phyloP scores from a whole-genome alignment of 2,888 invertebrate species.

The Nomada ferruginata region DNA sequence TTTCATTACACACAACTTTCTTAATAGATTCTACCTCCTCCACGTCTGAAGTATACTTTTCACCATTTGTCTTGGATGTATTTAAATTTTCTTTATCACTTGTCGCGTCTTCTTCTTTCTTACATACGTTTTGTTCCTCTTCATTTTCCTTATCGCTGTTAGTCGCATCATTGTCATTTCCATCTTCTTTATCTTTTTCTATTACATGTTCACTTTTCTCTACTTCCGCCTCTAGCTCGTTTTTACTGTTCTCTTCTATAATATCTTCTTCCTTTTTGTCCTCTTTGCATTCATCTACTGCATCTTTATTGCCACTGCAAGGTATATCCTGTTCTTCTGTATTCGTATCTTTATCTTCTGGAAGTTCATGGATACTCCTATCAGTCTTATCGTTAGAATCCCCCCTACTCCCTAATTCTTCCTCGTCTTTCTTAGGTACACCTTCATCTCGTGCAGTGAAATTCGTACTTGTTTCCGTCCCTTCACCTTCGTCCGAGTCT shows the following conservation, averaged over 20 bases:
- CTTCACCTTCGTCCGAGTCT: background rate
- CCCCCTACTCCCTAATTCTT: no score
- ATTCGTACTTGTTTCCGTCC: background rate
- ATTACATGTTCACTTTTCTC: background rate
- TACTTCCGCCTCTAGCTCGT: conserved; percentile 7
- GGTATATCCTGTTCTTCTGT: background rate
- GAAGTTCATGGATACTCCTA: background rate
- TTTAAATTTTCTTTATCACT: background rate
- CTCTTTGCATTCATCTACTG: background rate
- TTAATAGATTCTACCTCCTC: background rate
- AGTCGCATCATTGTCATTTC: background rate
- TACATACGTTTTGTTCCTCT: background rate
- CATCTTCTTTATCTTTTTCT: background rate
- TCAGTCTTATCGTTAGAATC: background rate
- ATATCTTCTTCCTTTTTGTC: background rate
- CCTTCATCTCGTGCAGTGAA: background rate
- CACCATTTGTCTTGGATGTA: background rate
- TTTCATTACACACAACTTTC: conserved; percentile 1
- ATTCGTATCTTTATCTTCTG: background rate
- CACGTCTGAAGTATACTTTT: background rate
- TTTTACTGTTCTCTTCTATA: background rate
- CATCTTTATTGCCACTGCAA: background rate
- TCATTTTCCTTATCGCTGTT: background rate
- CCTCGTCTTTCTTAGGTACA: background rate
- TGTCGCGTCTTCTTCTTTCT: background rate